Evolutionary conservation across 2,113 vertebrate genomes (phyloP), one percentile per base, ranked within the genome.

Genomic region (Hydropotes inermis): DNA sequence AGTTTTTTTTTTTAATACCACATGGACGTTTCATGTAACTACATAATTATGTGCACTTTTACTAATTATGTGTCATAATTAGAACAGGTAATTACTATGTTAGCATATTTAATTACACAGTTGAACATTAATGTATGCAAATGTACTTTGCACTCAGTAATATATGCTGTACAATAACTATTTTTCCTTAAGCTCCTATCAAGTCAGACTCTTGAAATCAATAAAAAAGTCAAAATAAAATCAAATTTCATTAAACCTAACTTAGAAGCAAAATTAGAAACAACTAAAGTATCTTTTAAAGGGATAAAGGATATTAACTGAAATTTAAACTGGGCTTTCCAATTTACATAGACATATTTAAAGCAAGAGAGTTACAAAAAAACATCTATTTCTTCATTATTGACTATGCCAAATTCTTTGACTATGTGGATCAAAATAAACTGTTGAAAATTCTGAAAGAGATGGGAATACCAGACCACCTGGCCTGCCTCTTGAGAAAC

Each of bases 1-100:
- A 84, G 21, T 47, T 12, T 84, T 94, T 97, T 90, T 61, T 64
- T n/a, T 55, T 91, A 83, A 89, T 88, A 85, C 92, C 81, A 94
- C 81, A 95, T 96, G 87, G 47, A 95, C 92, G 6, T 97, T 97
- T 96, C 97, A 96, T 97, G 52, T 87, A 97, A 81, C 81, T 97
- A 93, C 58, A 83, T 94, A 96, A 97, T 97, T 97, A 95, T n/a
- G 92, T 95, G 90, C 36, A 97, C 54, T 97, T 93, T 82, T 87
- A 81, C 7, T 96, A 95, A 97, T 98, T 97, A 94, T 88, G 21
- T 36, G n/a, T 92, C 87, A 95, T 95, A 96, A 97, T 97, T 95
- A 92, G 28, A 95, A 61, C 67, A 98, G 61, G 70, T 94, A 98
- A 98, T 97, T 92, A 87, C 70, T 57, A 87, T 58, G 70, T 87